Evolutionary conservation across 1,140 invertebrate genomes (phyloP), one percentile per base, ranked within the genome.

Genomic region (Thaumatotibia leucotreta): DNA sequence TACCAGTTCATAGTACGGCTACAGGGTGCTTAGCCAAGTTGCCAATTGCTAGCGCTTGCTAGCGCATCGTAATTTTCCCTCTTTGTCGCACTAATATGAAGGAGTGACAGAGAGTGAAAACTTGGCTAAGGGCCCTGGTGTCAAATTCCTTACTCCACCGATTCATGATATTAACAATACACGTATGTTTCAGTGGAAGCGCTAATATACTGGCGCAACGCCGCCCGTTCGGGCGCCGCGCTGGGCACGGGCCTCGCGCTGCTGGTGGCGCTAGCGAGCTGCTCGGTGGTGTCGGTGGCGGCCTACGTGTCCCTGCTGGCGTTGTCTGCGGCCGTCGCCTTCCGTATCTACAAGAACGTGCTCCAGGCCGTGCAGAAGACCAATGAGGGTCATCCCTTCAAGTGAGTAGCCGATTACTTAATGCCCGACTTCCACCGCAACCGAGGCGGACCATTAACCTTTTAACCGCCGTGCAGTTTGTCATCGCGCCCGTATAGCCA

Each of bases 321-420:
- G 73, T 94, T 99, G 45, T 92, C 93, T 52, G 96, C 94, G 70
- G 97, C 98, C 68, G 94, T 99, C 80, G 94, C 94, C 83, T 99
- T 98, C 94, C 95, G 98, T 84, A 95, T 99, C 77, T 99, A 99
- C 94, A 99, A 98, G 93, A 97, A 96, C 86, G 95, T 99, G 74
- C 94, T 99, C 86, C 97, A 98, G 83, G 97, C 98, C 73, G 95
- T 99, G 71, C 98, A 99, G 92, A 99, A 99, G 92, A 98, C 97
- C 72, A 96, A 96, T 76, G 98, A 99, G 83, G 97, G 97, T 85
- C 97, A 99, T 92, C 98, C 98, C 66, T 99, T 99, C 95, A 98
- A 98, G 97, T 98, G 89, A 95, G 94, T 93, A 31, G 49, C 58
- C 9, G 29, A n/a, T 52, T 45, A 14, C 17, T 63, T 17, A 17